phyloP scores from a whole-genome alignment of 23 tunicate genomes.

The Halocynthia aurantium region DNA sequence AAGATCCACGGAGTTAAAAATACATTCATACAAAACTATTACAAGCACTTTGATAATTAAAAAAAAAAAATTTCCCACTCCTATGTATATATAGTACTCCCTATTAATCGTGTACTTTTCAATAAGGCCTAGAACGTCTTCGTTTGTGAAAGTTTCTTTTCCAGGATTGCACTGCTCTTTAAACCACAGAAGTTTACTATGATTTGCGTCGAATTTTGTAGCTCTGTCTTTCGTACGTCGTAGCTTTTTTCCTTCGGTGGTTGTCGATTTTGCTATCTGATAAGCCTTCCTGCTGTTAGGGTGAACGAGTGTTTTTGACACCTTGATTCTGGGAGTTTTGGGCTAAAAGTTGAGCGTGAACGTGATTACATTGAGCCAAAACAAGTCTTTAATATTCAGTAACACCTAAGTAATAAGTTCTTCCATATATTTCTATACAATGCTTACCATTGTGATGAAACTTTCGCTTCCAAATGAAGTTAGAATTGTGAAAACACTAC shows the following conservation, averaged over 20 bases:
- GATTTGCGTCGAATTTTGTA: constrained; percentile 27
- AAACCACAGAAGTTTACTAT: constrained; percentile 53
- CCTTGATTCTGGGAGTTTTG: too few relatives aligned
- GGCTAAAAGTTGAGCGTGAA: too few relatives aligned
- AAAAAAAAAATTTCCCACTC: neutral
- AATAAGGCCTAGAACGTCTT: constrained; percentile 13
- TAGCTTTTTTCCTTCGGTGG: constrained; percentile 8
- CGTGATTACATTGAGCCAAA: too few relatives aligned
- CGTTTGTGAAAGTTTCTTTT: neutral
- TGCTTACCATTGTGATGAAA: too few relatives aligned
- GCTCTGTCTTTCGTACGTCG: constrained; percentile 35
- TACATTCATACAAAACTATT: neutral
- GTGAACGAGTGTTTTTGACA: constrained; percentile 14
- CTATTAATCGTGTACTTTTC: constrained; percentile 19
- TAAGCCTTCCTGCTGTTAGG: constrained; percentile 73
- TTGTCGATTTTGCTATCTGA: constrained; percentile 17
- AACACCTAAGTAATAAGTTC: too few relatives aligned
- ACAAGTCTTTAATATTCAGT: too few relatives aligned
- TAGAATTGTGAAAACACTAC: too few relatives aligned
- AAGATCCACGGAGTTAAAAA: neutral
- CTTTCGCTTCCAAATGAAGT: too few relatives aligned
- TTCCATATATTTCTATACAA: too few relatives aligned
- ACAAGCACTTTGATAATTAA: neutral
- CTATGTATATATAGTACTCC: too few relatives aligned
- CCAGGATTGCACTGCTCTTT: constrained; percentile 25